Evolutionary conservation across 2,888 invertebrate genomes (phyloP).

Genomic region (Drosophila gaucha): DNA sequence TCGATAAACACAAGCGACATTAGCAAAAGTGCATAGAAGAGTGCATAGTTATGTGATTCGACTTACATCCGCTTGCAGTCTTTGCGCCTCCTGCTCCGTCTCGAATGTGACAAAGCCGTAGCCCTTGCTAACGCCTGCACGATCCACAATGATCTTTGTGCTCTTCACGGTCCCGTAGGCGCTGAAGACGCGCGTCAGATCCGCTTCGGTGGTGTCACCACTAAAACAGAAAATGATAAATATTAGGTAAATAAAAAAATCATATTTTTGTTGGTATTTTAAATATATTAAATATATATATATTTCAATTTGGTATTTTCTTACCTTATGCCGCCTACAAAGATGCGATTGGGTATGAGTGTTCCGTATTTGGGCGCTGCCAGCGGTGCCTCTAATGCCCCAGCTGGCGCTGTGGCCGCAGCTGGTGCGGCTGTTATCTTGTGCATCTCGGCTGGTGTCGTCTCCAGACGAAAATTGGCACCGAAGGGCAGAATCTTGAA

Average conservation of each 20-base stretch:
- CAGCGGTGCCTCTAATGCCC: conserved; percentile 84
- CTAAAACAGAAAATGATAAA: conserved; percentile 52
- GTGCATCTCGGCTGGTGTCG: conserved; percentile 82
- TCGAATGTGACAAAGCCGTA: conserved; percentile 93
- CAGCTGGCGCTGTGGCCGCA: conserved; percentile 80
- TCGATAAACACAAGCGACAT: conserved; percentile 62
- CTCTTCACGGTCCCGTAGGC: conserved; percentile 95
- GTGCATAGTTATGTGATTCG: conserved; percentile 14
- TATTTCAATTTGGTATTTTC: conserved; percentile 1
- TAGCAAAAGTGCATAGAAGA: conserved; percentile 45
- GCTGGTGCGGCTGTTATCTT: conserved; percentile 82
- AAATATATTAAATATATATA: background rate
- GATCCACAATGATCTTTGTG: conserved; percentile 97
- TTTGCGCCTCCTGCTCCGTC: conserved; percentile 93
- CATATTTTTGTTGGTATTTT: background rate
- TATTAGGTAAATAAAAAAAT: background rate
- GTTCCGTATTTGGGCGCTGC: conserved; percentile 89
- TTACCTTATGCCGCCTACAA: conserved; percentile 96
- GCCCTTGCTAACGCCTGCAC: conserved; percentile 96
- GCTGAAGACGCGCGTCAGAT: conserved; percentile 95
- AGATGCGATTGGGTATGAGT: conserved; percentile 96
- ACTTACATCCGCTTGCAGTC: conserved; percentile 89
- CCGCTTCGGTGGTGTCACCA: conserved; percentile 95
- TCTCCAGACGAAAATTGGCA: conserved; percentile 82
- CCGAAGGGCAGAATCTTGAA: conserved; percentile 83